Conservation (phyloP, 2,888 invertebrate genomes). For the Belgica antarctica region DNA sequence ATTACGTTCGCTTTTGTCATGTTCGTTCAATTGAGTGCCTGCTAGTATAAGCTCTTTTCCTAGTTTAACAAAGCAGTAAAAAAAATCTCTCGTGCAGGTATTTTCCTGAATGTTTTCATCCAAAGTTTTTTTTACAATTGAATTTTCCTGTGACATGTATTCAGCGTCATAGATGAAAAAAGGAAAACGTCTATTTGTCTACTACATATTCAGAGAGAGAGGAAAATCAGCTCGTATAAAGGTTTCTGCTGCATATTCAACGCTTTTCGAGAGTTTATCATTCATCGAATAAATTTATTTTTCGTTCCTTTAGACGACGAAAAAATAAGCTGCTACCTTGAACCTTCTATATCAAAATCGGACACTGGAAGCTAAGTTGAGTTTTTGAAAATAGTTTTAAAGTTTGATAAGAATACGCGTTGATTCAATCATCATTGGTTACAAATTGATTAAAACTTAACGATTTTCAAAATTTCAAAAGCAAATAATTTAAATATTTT, state of each 20-base stretch:
- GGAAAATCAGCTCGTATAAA: not conserved
- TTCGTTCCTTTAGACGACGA: too few relatives aligned
- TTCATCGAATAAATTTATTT: not conserved
- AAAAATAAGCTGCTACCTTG: too few relatives aligned
- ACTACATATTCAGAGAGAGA: not conserved
- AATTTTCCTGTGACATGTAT: not conserved
- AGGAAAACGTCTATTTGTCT: not conserved
- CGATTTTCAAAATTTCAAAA: too few relatives aligned
- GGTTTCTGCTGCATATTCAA: not conserved
- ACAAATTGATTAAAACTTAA: too few relatives aligned
- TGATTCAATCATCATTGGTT: too few relatives aligned
- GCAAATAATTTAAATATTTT: too few relatives aligned
- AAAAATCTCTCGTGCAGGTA: slow-evolving; percentile 13
- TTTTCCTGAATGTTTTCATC: not conserved
- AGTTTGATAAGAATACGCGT: too few relatives aligned
- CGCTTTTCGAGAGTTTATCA: not conserved
- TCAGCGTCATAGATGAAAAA: not conserved
- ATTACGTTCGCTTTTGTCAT: too few relatives aligned
- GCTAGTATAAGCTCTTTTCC: not conserved
- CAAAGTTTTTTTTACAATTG: not conserved
- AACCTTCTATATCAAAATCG: too few relatives aligned
- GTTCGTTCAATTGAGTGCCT: too few relatives aligned
- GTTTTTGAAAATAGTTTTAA: too few relatives aligned
- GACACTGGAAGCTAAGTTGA: too few relatives aligned
- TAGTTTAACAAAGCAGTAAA: not conserved